Evolutionary conservation across 2,888 invertebrate species (phyloP), one percentile per base, ranked within the genome.

Genomic region (Pterostichus niger): DNA sequence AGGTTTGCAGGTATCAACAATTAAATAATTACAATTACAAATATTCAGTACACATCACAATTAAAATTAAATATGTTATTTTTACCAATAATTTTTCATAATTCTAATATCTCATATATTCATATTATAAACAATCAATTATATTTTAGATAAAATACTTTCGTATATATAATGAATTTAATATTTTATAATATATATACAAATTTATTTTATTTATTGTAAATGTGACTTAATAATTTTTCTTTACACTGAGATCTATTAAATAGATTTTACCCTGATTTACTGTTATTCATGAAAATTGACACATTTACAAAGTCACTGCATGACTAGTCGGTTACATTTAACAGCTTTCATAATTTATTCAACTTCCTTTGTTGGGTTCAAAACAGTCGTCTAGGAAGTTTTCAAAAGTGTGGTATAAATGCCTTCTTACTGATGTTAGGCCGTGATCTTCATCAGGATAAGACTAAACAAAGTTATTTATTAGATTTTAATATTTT

Each of bases 391-490:
- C 92, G 85, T 92, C 91, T 81, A 96, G 92, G 92, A 98, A 98
- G 88, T 95, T 94, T 89, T 97, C 97, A 88, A 98, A 90, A 0
- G 95, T 95, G 89, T 97, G 96, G 89, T 98, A 98, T 35, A 98
- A 92, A 91, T 98, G 98, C 9, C 94, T 95, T 84, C 96, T 92
- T 2, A 97, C 96, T 46, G 95, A 95, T 6, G 92, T 91, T 84
- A 98, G 91, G n/a, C 95, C 94, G 88, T 98, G 98, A 87, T 97
- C 96, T 91, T 98, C 97, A 88, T 98, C 98, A 0, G 98, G 95
- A 90, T 99, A 99, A 85, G 96, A 96, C 98, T 98, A 92, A 54
- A 84, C n/a, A 82, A 46, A 24, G 46, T 52, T 75, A 49, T 52
- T n/a, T 73, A 40, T 73, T 46, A 46, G 24, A 31, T 71, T 13